Conservation (phyloP, 2,113 vertebrate genomes). For the Epinephelus fuscoguttatus region DNA sequence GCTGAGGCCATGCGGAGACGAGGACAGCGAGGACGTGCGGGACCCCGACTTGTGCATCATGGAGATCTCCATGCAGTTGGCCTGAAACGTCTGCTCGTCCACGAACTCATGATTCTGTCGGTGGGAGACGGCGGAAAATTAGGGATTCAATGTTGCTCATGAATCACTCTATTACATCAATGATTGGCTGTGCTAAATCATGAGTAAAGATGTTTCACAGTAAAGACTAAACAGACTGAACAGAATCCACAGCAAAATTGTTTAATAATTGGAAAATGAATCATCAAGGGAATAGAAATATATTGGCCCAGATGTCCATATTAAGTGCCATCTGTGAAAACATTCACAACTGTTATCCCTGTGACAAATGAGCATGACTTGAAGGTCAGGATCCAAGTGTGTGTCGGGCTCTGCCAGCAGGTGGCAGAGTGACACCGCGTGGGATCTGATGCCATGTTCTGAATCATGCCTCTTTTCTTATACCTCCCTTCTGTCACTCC, state of each 20-base stretch:
- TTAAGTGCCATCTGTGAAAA: conserved; percentile 81
- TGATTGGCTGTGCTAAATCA: conserved; percentile 53
- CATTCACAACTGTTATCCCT: conserved; percentile 71
- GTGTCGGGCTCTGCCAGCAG: conserved; percentile 65
- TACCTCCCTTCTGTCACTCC: conserved; percentile 12
- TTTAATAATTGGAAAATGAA: conserved; percentile 73
- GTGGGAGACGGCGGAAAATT: not conserved
- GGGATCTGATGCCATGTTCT: not conserved
- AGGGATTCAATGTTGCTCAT: conserved; percentile 28
- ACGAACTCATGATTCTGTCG: conserved; percentile 97
- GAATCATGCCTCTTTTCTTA: conserved; percentile 30
- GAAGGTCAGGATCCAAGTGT: conserved; percentile 70
- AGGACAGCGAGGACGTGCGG: conserved; percentile 91
- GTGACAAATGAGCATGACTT: conserved; percentile 76
- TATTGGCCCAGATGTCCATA: conserved; percentile 80
- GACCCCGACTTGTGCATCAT: conserved; percentile 89
- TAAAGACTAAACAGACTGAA: conserved; percentile 63
- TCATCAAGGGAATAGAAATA: conserved; percentile 72
- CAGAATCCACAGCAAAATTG: conserved; percentile 61
- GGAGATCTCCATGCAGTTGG: conserved; percentile 95
- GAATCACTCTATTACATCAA: conserved; percentile 57
- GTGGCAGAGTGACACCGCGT: conserved; percentile 66
- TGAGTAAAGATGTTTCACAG: conserved; percentile 67
- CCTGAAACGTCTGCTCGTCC: conserved; percentile 97
- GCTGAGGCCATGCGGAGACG: conserved; percentile 90